Evolutionary conservation across 2,797 vertebrate genomes (phyloP).

Genomic region (Myripristis murdjan): DNA sequence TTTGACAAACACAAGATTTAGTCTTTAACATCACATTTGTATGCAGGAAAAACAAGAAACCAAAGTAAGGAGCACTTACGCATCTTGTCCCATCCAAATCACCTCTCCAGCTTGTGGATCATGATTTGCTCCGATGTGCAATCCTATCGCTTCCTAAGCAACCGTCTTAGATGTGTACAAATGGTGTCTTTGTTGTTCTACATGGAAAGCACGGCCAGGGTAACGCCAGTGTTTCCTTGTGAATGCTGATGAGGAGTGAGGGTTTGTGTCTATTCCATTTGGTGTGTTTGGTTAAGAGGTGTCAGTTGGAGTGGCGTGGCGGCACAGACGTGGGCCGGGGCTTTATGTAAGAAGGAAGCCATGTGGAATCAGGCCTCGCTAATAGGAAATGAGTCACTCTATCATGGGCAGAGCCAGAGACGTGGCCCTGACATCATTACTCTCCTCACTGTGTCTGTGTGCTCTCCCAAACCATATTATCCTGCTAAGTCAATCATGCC

Average conservation of each 20-base stretch:
- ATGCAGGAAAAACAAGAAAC: slow-evolving; percentile 1
- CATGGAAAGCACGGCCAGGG: slow-evolving; percentile 68
- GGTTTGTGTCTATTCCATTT: slow-evolving; percentile 67
- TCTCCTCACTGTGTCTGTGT: slow-evolving; percentile 34
- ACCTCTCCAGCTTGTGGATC: slow-evolving; percentile 37
- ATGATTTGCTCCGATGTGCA: slow-evolving; percentile 56
- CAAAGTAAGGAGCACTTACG: slow-evolving; percentile 10
- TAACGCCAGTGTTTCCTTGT: slow-evolving; percentile 49
- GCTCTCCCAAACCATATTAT: slow-evolving; percentile 45
- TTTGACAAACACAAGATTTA: no score
- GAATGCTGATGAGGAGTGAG: slow-evolving; percentile 77
- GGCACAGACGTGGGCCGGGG: slow-evolving; percentile 66
- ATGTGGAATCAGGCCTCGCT: slow-evolving; percentile 74
- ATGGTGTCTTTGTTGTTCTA: slow-evolving; percentile 75
- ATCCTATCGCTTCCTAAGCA: slow-evolving; percentile 63
- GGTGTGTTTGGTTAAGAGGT: slow-evolving; percentile 73
- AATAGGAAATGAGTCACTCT: slow-evolving; percentile 77
- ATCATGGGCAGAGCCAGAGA: slow-evolving; percentile 59
- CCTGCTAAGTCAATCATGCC: slow-evolving; percentile 59
- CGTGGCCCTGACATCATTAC: slow-evolving; percentile 61
- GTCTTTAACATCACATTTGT: slow-evolving; percentile 16
- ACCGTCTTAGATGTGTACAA: slow-evolving; percentile 72
- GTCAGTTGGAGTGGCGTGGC: slow-evolving; percentile 73
- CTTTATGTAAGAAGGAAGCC: slow-evolving; percentile 70
- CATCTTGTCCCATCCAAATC: slow-evolving; percentile 27